Conservation (phyloP, 2,113 vertebrate species). For the Tachycineta bicolor region DNA sequence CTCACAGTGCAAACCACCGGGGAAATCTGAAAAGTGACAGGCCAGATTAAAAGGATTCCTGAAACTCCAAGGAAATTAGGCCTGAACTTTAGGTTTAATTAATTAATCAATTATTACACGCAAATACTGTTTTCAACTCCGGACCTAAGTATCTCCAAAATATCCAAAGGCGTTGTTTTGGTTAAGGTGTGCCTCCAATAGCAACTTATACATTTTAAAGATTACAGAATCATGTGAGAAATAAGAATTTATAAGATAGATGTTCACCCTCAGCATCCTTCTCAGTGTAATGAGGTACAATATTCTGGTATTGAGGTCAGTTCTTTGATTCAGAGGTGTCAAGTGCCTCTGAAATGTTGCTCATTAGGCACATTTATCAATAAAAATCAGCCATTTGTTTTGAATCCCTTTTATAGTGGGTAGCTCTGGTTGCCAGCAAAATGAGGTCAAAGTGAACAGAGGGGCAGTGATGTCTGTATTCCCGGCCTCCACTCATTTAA, state of each 20-base stretch:
- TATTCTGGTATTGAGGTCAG: neutral
- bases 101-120: neutral
- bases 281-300: neutral
- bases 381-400: neutral
- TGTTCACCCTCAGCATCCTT: neutral
- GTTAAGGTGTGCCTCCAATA: neutral
- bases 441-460: neutral
- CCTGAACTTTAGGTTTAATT: neutral
- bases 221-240: neutral
- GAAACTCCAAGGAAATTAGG: neutral
- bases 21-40: neutral
- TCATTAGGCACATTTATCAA: neutral
- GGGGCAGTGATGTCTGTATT: neutral
- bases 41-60: neutral
- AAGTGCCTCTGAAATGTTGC: neutral
- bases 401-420: neutral
- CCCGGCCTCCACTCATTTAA: neutral
- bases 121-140: neutral
- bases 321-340: neutral
- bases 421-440: neutral
- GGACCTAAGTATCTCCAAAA: neutral
- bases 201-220: neutral
- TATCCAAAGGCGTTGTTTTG: neutral
- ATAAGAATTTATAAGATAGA: neutral
- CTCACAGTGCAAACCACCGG: neutral